Percentiles rank a stretch among this genome's conserved stretches.
Evolutionary conservation across 1,140 invertebrate genomes (phyloP).

Genomic region (Zaprionus africanus): DNA sequence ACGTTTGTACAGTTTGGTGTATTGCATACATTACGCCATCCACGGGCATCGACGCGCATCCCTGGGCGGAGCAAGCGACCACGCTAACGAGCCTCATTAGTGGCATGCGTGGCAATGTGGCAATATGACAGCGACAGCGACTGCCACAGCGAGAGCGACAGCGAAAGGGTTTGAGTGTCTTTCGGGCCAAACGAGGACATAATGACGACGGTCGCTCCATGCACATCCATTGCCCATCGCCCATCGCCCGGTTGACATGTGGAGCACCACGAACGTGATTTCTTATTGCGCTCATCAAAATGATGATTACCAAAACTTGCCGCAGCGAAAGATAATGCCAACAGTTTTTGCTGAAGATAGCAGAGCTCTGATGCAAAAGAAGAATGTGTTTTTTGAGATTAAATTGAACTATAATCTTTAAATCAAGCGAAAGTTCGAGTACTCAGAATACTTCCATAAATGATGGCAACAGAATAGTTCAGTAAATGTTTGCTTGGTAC

Average conservation of each 20-base stretch:
- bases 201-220: conserved; percentile 1
- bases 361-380: neutral
- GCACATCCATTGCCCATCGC: conserved; percentile 22
- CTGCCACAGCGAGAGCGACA: neutral
- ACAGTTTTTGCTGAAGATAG: neutral
- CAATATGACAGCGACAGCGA: conserved; percentile 30
- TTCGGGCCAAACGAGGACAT: conserved; percentile 2
- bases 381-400: neutral
- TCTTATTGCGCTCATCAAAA: conserved; percentile 52
- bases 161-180: neutral
- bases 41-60: neutral
- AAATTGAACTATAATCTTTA: neutral
- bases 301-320: conserved; percentile 48
- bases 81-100: conserved; percentile 82
- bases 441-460: too few relatives aligned
- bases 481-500: too few relatives aligned
- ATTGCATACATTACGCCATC: conserved; percentile 71
- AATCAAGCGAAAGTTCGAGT: too few relatives aligned
- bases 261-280: conserved; percentile 63
- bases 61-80: conserved; percentile 48
- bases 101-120: conserved; percentile 73
- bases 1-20: conserved; percentile 77
- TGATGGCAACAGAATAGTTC: too few relatives aligned
- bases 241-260: conserved; percentile 55
- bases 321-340: neutral